Evolutionary conservation across 92 coral and sea anemone genomes (phyloP), one percentile per base, ranked within the genome.

Genomic region (Scolanthus callimorphus): DNA sequence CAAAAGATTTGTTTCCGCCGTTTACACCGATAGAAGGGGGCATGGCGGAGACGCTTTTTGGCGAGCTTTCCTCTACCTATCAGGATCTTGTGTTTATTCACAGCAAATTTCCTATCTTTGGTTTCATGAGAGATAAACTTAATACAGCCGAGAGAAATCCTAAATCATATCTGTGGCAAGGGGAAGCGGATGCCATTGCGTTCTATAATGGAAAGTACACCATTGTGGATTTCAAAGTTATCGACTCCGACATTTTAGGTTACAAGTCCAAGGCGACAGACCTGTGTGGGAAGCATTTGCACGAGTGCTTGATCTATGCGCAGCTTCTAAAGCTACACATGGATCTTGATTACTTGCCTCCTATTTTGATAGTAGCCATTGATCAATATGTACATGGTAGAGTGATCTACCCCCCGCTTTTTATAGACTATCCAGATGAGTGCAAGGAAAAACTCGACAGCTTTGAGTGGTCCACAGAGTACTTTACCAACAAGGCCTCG

Each of bases 221-320:
- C 29, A 52, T 82, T 0, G 75, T 82, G 39, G 83, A 82, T 19
- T 82, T 72, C 68, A 82, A 76, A 52, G 74, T 62, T 6, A 44
- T 70, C 12, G 57, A 60, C 53, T 43, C 49, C 0, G n/a, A n/a
- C n/a, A n/a, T n/a, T n/a, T 23, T 76, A 20, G 27, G 44, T 41
- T 58, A 61, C 24, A 67, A 31, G 56, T 69, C 55, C 60, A 28
- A 67, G 24, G 63, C 49, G 1, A 30, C 48, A 1, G 23, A 41
- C 0, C 48, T 59, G 19, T 70, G 15, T 31, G 76, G 80, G 15
- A 43, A 47, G 3, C 53, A 70, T 27, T 56, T 76, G 24, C 89
- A 82, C 52, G 84, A 76, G 26, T 70, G 89, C 55, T 67, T 82
- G 27, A 46, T 70, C n/a, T 76, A 76, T 29, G 84, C 84, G 10